Evolutionary conservation across 2,797 vertebrate species (phyloP), one percentile per base, ranked within the genome.

Genomic region (Anableps anableps): DNA sequence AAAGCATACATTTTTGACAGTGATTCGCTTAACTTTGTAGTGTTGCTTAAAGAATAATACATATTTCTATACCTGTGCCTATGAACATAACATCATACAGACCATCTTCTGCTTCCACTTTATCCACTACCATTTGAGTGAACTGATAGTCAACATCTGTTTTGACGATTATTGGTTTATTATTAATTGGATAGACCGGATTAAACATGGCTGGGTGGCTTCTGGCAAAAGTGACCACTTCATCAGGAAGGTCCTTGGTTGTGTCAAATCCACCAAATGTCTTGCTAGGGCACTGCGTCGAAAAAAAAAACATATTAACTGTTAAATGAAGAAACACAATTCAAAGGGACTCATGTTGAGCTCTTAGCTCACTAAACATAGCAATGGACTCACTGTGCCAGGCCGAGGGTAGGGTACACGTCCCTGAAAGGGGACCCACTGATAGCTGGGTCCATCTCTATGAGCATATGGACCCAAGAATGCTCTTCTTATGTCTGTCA

Each of bases 1-100:
- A 74, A 10, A 85, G 51, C 17, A 83, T 4, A 79, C 0, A 17
- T 58, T 5, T 66, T 68, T 51, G 29, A 38, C 31, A 41, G 23
- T 41, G 13, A 36, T 38, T n/a, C 11, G 9, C 5, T 60, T 3
- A 66, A 47, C 19, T 76, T 4, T 79, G 13, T 29, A 71, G 23
- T 7, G 23, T 4, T 78, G 16, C 26, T 45, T 38, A 3, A 19
- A 9, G 75, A 0, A 3, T 72, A 38, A 10, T 11, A 53, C n/a
- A 4, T 48, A 38, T 53, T 5, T 79, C 2, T 47, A 2, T 89
- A 99, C 98, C 98, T 96, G 99, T 99, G 92, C 98, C 99, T 31
- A 99, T 99, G 92, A 99, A 99, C 98, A 99, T 98, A 81, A 99
- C 98, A 0, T 99, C 98, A 17, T 99, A 99, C 10, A 97, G 97